Base-by-base conservation (phyloP, 2,888 invertebrate species). In the Melanotus villosus region DNA sequence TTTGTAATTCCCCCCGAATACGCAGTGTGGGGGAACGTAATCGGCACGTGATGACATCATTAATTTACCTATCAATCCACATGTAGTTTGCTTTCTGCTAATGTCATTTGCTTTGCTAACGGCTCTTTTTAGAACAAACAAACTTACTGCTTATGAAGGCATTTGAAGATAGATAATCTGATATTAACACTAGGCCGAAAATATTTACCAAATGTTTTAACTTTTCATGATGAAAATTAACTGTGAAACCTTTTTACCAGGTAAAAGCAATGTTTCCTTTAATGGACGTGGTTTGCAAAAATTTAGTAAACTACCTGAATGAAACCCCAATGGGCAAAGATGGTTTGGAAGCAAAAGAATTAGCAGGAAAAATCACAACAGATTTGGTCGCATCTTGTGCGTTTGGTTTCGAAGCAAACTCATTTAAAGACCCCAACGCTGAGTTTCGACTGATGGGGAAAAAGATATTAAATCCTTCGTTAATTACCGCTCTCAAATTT, bases 241-340 rank as follows among this genome's bases (percentile, higher is more conserved):
- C n/a, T n/a, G n/a, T n/a, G n/a, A n/a, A n/a, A 26, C 26, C 7
- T 26, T 26, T 26, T 7, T 54, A 43, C 50, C 21, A 82, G 82
- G 83, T 86, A 23, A 89, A 88, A 73, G 79, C 85, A 0, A 85
- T 88, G 75, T 87, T 86, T 68, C 83, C 86, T 0, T 80, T 87
- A 2, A 84, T 89, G 5, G 78, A 80, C 12, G 82, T 85, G 16
- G 86, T 87, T 4, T 82, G 85, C 7, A 73, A 82, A 4, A 80
- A 81, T 41, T 77, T 89, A 71, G 80, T 82, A 0, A 76, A 81
- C 0, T 86, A 84, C 73, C 71, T 89, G 1, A 79, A 83, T 0
- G 76, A 80, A 14, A 78, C 64, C 58, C 76, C 71, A 30, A 9
- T 16, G 7, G 26, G 59, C 5, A 26, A 50, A 14, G 50, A 62